Evolutionary conservation across 2,888 invertebrate species (phyloP), one percentile per base, ranked within the genome.

Genomic region (Tipula lateralis): DNA sequence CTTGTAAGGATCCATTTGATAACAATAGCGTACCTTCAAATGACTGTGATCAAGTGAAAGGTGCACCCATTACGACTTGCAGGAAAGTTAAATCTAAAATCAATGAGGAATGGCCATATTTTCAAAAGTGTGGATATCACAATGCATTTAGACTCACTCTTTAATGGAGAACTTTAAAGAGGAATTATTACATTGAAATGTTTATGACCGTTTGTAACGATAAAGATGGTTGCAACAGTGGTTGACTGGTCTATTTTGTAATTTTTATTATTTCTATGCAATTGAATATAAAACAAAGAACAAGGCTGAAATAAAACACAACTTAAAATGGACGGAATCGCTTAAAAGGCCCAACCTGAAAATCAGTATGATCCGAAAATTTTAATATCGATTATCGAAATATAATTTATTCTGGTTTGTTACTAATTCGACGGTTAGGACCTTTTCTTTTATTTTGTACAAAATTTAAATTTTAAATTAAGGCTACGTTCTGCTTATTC

Each of bases 1-100:
- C 96, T 91, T 97, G 97, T 88, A 94, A 95, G 0, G 97, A 97
- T 91, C 97, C 97, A 0, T 97, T 97, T 88, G 97, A 97, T 89
- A 97, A 97, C 88, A 93, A 93, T 34, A 95, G 97, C 0, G 93
- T 96, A 85, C 96, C 96, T 0, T 96, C 97, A 84, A 94, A 94
- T 0, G 96, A 97, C 88, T 96, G 96, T 87, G 92, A 91, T 84
- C 93, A 93, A 87, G 50, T 50, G 32, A 2, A 4, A 32, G 32
- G 32, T 32, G 32, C 2, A 32, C 32, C 32, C 32, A 32, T 32
- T 32, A 4, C 32, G 6, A 32, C 32, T 32, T 32, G 32, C 6
- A 32, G 32, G 32, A 32, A 32, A 32, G 32, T 32, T 4, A 32
- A 6, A 4, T 2, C 32, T 32, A 32, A 32, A 32, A 6, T 32